Evolutionary conservation across 2,113 vertebrate species (phyloP).

Genomic region (Upupa epops): DNA sequence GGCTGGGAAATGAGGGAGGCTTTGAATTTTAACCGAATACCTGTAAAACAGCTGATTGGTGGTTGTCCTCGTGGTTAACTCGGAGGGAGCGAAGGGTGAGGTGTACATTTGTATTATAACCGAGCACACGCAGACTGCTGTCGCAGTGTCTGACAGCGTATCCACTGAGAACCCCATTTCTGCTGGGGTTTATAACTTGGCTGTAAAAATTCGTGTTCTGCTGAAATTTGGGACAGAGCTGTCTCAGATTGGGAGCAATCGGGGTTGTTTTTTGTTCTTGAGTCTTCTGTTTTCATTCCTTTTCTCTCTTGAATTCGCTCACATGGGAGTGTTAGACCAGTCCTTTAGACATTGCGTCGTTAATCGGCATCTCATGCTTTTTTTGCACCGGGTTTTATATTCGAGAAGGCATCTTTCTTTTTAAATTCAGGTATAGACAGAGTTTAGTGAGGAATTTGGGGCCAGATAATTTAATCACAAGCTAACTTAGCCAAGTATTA

Average conservation of each 20-base stretch:
- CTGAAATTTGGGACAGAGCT: conserved; percentile 69
- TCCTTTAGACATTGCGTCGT: conserved; percentile 11
- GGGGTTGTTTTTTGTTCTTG: background rate
- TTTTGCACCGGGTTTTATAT: conserved; percentile 65
- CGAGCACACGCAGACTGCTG: conserved; percentile 37
- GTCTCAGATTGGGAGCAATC: conserved; percentile 65
- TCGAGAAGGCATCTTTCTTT: background rate
- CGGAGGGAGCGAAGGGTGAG: background rate
- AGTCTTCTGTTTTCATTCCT: background rate
- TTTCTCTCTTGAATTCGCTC: conserved; percentile 31
- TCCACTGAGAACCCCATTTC: conserved; percentile 55
- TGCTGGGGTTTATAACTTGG: conserved; percentile 65
- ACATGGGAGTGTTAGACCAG: background rate
- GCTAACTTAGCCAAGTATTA: conserved; percentile 46
- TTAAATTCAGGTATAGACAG: background rate
- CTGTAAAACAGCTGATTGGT: background rate
- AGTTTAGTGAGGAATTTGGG: background rate
- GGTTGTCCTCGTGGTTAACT: background rate
- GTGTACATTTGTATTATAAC: conserved; percentile 61
- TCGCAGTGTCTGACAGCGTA: background rate
- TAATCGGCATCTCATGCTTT: conserved; percentile 54
- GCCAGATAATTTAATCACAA: conserved; percentile 23
- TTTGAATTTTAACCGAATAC: conserved; percentile 6
- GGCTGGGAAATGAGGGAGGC: conserved; percentile 21
- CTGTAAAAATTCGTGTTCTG: conserved; percentile 49